phyloP scores from a whole-genome alignment of 2,113 vertebrate species.

The Toxostoma redivivum region DNA sequence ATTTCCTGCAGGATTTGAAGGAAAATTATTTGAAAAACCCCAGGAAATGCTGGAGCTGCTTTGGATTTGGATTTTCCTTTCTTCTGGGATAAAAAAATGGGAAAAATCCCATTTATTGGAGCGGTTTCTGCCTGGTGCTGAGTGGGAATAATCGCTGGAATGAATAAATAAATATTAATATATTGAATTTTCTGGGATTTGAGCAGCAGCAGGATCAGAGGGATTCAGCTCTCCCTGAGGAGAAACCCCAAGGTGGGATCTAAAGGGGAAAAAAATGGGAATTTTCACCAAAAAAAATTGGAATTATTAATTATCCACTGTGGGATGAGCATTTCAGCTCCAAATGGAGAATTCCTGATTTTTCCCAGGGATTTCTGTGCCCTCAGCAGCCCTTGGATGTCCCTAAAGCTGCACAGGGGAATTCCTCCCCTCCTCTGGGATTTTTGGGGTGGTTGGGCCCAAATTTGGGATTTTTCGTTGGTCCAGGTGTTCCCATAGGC shows the following conservation, averaged over 20 bases:
- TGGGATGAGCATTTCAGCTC: neutral
- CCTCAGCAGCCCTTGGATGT: neutral
- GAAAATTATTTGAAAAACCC: too few species aligned
- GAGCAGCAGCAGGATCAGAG: neutral
- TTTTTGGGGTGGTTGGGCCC: neutral
- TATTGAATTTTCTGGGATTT: neutral
- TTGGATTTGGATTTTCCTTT: neutral
- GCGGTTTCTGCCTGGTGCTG: neutral
- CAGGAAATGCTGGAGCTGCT: neutral
- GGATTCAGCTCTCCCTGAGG: neutral
- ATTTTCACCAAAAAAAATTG: neutral
- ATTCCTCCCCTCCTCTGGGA: neutral
- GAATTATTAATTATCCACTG: fast-evolving
- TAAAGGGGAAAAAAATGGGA: too few species aligned
- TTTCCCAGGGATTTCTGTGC: neutral
- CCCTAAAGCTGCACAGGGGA: too few species aligned
- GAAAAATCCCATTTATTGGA: neutral
- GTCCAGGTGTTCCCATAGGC: neutral
- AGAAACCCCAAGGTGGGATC: too few species aligned
- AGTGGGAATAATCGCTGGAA: neutral
- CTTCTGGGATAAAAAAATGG: neutral
- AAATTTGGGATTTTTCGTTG: neutral
- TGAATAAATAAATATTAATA: too few species aligned
- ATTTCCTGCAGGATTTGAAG: neutral
- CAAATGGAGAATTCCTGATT: neutral